A percentile compares a stretch with the other conserved stretches of the same genome.
phyloP scores from a whole-genome alignment of 2,797 vertebrate species.

The Cyclopterus lumpus region DNA sequence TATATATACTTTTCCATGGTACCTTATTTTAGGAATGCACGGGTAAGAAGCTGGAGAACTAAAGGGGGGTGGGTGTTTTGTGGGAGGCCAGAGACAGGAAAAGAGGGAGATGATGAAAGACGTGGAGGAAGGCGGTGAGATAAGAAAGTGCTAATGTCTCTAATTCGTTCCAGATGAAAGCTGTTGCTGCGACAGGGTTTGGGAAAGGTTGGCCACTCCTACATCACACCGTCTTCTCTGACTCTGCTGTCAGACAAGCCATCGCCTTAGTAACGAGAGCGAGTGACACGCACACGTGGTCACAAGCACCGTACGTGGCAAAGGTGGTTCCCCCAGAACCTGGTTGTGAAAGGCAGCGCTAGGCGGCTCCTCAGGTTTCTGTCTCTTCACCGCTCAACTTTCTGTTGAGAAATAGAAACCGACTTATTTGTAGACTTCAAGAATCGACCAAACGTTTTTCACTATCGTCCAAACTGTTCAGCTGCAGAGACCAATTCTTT shows the following conservation, averaged over 20 bases:
- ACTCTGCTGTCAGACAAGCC: slow-evolving; percentile 20
- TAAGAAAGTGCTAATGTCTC: slow-evolving; percentile 71
- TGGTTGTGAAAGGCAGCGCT: slow-evolving; percentile 13
- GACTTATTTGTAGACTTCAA: background rate
- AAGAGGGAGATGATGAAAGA: slow-evolving; percentile 48
- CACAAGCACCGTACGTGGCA: background rate
- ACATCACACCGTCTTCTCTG: slow-evolving; percentile 49
- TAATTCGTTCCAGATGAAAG: slow-evolving; percentile 71
- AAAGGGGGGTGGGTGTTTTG: slow-evolving; percentile 22
- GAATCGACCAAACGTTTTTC: background rate
- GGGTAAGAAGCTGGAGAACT: slow-evolving; percentile 17
- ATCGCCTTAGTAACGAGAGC: slow-evolving; percentile 35
- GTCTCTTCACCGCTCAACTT: background rate
- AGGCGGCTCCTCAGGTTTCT: slow-evolving; percentile 1
- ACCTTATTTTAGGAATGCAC: slow-evolving; percentile 18
- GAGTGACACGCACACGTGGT: slow-evolving; percentile 12
- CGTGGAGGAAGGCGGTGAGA: slow-evolving; percentile 52
- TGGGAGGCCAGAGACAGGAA: slow-evolving; percentile 34
- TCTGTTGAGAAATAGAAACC: no score
- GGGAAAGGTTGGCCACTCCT: slow-evolving; percentile 48
- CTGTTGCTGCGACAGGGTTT: slow-evolving; percentile 13
- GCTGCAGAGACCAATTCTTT: background rate
- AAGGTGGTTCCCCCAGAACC: background rate
- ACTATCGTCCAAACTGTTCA: background rate
- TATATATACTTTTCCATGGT: background rate